Percentiles rank a stretch among this genome's conserved stretches.
These are phyloP conservation scores for Lanius collurio DNA, from an alignment of 2,113 vertebrate genomes.

Conservation along the genomic window DNA sequence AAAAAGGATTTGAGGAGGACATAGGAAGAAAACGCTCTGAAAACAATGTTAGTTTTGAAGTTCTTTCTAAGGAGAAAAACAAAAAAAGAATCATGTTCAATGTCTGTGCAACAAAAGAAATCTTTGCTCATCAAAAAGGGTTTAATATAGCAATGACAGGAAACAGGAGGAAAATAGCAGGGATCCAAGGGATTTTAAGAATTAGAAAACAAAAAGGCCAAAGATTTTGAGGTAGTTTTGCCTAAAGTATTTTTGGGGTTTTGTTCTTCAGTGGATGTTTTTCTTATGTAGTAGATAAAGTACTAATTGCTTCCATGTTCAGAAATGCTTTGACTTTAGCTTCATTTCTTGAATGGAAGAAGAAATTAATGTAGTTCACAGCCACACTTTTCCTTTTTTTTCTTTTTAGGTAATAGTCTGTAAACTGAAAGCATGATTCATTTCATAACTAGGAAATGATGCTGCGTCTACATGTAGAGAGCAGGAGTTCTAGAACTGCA, in stretches of 20 bases:
- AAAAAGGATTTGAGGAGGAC: slow-evolving; percentile 4
- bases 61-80: not conserved
- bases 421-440: slow-evolving; percentile 17
- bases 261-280: not conserved
- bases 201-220: not conserved
- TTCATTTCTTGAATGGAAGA: not conserved
- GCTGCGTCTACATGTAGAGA: not conserved
- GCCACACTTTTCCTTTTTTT: not conserved
- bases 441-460: slow-evolving; percentile 14
- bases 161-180: not conserved
- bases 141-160: not conserved
- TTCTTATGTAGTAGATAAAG: not conserved
- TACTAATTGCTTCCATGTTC: not conserved
- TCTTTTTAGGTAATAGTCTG: not conserved
- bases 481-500: not conserved
- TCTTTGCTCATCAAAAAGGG: not conserved
- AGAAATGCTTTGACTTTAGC: not conserved
- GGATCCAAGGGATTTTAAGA: not conserved
- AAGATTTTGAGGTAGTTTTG: not conserved
- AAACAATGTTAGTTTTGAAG: not conserved
- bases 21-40: not conserved
- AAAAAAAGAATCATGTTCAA: not conserved
- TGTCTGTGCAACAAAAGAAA: not conserved
- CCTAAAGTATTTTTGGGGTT: not conserved
- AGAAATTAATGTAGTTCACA: not conserved